These are phyloP conservation scores for Archips xylosteana DNA, from an alignment of 2,888 invertebrate species.

Conservation along the genomic window DNA sequence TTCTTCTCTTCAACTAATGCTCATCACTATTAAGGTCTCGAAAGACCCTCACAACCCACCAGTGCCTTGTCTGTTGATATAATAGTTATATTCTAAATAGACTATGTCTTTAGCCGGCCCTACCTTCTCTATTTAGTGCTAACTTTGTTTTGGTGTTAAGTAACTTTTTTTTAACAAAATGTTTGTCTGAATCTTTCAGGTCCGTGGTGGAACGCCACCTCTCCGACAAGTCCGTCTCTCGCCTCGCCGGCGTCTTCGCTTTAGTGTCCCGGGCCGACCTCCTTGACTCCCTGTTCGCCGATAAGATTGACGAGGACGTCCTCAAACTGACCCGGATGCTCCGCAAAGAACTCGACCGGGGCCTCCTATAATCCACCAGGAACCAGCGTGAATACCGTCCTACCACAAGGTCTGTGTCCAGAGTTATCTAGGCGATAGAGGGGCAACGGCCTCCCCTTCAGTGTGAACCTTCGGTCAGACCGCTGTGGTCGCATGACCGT, in stretches of 20 bases:
- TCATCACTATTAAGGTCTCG: too few species aligned
- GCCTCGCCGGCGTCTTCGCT: conserved; percentile 91
- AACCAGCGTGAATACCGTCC: conserved; percentile 65
- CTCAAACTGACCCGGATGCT: conserved; percentile 77
- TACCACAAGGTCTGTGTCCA: conserved; percentile 46
- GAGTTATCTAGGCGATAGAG: conserved; percentile 32
- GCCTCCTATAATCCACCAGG: conserved; percentile 71
- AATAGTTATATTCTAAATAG: too few species aligned
- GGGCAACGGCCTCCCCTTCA: conserved; percentile 12
- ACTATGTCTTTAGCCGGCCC: too few species aligned
- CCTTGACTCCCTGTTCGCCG: conserved; percentile 76
- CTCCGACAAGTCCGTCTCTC: conserved; percentile 92
- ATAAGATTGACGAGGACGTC: conserved; percentile 76
- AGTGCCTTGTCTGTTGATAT: too few species aligned
- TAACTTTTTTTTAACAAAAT: neutral
- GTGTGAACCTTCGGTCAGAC: conserved; percentile 1
- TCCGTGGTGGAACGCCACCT: conserved; percentile 91
- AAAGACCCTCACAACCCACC: too few species aligned
- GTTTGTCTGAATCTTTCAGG: conserved; percentile 67
- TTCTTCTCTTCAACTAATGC: too few species aligned
- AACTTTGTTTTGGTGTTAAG: too few species aligned
- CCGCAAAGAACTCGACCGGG: conserved; percentile 77
- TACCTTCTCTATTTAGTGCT: conserved; percentile 45
- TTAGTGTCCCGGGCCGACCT: conserved; percentile 75
- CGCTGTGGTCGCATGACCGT: conserved; percentile 27